Percentiles rank a stretch among this genome's conserved stretches.
phyloP scores from a whole-genome alignment of 2,113 vertebrate genomes.

The Dendrocopos noguchii region DNA sequence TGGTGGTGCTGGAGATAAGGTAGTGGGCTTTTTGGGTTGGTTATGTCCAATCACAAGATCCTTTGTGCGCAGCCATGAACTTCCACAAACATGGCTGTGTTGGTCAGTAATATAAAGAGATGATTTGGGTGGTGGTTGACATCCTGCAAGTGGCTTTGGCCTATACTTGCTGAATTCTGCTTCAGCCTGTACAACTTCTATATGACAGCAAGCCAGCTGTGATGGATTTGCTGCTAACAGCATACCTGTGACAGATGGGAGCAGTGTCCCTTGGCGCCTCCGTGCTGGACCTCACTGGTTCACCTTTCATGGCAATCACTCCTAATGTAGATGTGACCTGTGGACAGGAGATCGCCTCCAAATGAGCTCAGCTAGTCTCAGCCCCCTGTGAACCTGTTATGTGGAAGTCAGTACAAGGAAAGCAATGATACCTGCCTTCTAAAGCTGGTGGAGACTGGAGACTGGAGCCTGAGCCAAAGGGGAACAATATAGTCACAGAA shows the following conservation, averaged over 20 bases:
- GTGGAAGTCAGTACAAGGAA: background rate
- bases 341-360: background rate
- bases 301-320: background rate
- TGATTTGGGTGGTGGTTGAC: background rate
- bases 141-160: background rate
- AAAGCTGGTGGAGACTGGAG: background rate
- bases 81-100: background rate
- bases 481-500: background rate
- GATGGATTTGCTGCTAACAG: background rate
- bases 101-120: background rate
- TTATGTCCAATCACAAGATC: background rate
- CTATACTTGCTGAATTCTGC: background rate
- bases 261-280: background rate
- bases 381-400: background rate
- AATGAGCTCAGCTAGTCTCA: background rate
- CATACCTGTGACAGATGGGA: accelerated
- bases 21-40: background rate
- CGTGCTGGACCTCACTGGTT: background rate
- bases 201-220: background rate
- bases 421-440: background rate
- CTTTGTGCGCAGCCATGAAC: background rate
- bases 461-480: background rate
- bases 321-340: background rate
- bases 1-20: background rate
- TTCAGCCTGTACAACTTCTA: background rate